Evolutionary conservation across 2,888 invertebrate genomes (phyloP).

Genomic region (Azorinus chamasolen): DNA sequence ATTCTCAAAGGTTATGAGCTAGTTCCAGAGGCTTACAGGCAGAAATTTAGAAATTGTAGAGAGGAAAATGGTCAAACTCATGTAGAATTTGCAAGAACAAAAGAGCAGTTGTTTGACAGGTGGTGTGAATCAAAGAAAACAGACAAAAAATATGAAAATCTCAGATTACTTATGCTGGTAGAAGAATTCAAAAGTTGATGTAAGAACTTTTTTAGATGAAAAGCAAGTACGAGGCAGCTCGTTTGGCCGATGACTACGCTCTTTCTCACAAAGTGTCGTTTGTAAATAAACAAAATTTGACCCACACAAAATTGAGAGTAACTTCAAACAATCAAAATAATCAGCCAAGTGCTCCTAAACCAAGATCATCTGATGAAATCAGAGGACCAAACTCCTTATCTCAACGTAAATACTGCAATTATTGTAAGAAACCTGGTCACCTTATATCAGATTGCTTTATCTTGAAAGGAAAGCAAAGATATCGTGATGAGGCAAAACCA

Average conservation of each 20-base stretch:
- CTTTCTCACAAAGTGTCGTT: slow-evolving; percentile 14
- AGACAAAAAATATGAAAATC: slow-evolving; percentile 22
- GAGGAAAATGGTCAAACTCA: slow-evolving; percentile 38
- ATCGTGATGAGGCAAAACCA: slow-evolving; percentile 6
- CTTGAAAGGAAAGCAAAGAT: slow-evolving; percentile 24
- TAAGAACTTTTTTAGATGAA: slow-evolving; percentile 33
- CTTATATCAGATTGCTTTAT: slow-evolving; percentile 36
- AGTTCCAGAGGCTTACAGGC: slow-evolving; percentile 48
- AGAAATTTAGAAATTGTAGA: slow-evolving; percentile 41
- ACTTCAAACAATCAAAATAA: neutral
- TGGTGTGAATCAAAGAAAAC: slow-evolving; percentile 5
- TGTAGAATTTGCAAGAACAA: slow-evolving; percentile 52
- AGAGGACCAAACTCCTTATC: slow-evolving; percentile 16
- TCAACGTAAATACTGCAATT: slow-evolving; percentile 10
- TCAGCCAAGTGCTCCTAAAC: neutral
- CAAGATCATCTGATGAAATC: slow-evolving; percentile 6
- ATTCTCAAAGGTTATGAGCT: slow-evolving; percentile 56
- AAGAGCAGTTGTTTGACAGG: slow-evolving; percentile 37
- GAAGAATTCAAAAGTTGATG: slow-evolving; percentile 38
- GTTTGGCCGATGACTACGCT: slow-evolving; percentile 35
- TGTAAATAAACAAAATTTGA: neutral
- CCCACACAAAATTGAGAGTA: neutral
- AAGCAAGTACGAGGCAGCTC: slow-evolving; percentile 32
- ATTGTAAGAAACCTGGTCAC: slow-evolving; percentile 41
- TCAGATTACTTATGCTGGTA: slow-evolving; percentile 29